Base-by-base conservation (phyloP, 2,888 invertebrate genomes). In the Sinohyriopsis cumingii region DNA sequence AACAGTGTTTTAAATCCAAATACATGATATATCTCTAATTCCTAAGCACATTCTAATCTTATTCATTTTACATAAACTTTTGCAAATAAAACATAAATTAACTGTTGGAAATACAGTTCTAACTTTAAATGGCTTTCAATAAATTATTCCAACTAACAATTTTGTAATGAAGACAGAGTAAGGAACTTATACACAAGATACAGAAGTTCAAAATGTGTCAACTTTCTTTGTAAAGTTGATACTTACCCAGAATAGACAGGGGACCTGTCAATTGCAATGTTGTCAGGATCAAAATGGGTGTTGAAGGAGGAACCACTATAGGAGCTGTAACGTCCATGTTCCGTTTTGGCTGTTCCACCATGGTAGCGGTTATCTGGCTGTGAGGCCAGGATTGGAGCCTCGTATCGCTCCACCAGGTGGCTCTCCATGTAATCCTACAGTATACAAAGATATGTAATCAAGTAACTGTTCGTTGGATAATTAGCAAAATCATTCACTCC, bases 191-290 rank as follows among this genome's bases (percentile, higher is more conserved):
- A 12, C 45, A 12, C 12, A 12, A 12, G 45, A 12, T 45, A 45
- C 9, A 45, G 0, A 12, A 45, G 12, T 12, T 12, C 45, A 12
- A 45, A 45, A 3, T 45, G 45, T 45, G 45, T 45, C 45, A 45
- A 45, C 12, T 1, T 45, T 45, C 45, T 3, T 45, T 12, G 2
- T 12, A 45, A 45, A 12, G 45, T 45, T 45, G 45, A 1, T 45
- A 88, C 91, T 89, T 89, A 92, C 92, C 92, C 92, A 78, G 92
- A 91, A 84, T 91, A 91, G 68, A 92, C 89, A 25, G 93, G 92
- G 72, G 92, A 91, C 73, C 91, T 86, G 75, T 91, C 91, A 68
- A 93, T 91, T 77, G 92, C 92, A 24, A 93, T 91, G 84, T 93
- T 93, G 85, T 93, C 93, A 2, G 92, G 91, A 68, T 91, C 93